Evolutionary conservation across 2,888 invertebrate species (phyloP).

Genomic region (Napeogenes inachia): DNA sequence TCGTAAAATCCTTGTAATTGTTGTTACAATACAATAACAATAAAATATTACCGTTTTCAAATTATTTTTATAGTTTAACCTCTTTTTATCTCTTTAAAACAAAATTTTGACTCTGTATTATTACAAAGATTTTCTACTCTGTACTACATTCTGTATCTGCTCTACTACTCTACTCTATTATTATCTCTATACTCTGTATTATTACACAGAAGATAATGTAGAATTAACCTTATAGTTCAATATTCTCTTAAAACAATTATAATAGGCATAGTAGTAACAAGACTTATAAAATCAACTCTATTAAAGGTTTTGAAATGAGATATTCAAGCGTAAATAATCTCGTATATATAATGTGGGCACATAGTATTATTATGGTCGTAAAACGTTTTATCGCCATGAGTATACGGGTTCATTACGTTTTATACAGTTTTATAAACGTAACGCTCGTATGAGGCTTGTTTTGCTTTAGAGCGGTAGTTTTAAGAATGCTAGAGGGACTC

Average conservation of each 20-base stretch:
- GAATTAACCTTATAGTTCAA: not conserved
- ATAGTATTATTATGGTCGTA: constrained; percentile 18
- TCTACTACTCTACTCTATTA: no score
- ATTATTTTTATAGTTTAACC: no score
- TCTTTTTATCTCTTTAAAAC: no score
- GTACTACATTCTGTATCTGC: no score
- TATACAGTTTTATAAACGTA: constrained; percentile 19
- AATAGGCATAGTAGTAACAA: not conserved
- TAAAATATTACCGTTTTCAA: no score
- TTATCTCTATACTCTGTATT: no score
- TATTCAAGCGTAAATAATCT: constrained; percentile 14
- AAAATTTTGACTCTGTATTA: no score
- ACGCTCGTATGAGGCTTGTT: constrained; percentile 3
- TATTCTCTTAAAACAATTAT: not conserved
- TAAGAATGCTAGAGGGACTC: not conserved
- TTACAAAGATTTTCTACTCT: no score
- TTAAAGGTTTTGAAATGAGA: constrained; percentile 7
- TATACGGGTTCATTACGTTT: constrained; percentile 21
- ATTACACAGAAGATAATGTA: no score
- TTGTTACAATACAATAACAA: not conserved
- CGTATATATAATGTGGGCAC: constrained; percentile 12
- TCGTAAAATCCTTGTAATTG: not conserved
- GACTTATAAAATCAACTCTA: constrained; percentile 3
- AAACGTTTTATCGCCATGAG: constrained; percentile 20
- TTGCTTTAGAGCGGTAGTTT: constrained; percentile 4